Evolutionary conservation across 2,797 vertebrate species (phyloP), one percentile per base, ranked within the genome.

Genomic region (Astyanax mexicanus): DNA sequence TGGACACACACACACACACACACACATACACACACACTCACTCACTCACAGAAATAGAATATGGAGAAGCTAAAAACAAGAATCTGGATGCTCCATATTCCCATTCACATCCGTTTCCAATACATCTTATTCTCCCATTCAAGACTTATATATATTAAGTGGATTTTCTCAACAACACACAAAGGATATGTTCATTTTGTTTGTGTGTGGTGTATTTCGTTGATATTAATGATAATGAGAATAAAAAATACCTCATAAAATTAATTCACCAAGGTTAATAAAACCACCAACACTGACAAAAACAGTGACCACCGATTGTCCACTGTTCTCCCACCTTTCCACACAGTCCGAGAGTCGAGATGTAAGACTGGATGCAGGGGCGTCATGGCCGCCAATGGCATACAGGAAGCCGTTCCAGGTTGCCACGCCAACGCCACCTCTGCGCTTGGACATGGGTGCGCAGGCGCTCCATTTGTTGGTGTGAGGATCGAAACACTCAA

Each of bases 401-500:
- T 99, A 99, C 2, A 99, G 90, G 78, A 98, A 94, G 13, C 97
- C 95, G 0, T 98, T 98, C 97, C 97, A 99, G 0, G 96, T 98
- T 21, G 97, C 96, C 66, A 99, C 97, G 3, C 98, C 98, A 25
- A 99, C 97, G 0, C 98, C 97, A 0, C 97, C 97, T 80, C 98
- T 94, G 80, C 97, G 93, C 88, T 99, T 98, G 3, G 96, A 96
- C 98, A 99, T 99, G 9, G 96, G 97, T 60, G 96, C 94, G 84
- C 98, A 99, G 40, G 89, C 89, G 5, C 87, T 97, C 98, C 98
- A 99, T 85, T 98, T 99, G 84, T 89, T 99, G 70, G 92, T 99
- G 89, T 99, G 98, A 73, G 98, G 98, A 89, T 99, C 96, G 77
- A 99, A 99, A 90, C 96, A 97, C 89, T 99, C 98, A 67, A 99